Conservation (phyloP, 2,888 invertebrate genomes). For the Dynastes tityus region DNA sequence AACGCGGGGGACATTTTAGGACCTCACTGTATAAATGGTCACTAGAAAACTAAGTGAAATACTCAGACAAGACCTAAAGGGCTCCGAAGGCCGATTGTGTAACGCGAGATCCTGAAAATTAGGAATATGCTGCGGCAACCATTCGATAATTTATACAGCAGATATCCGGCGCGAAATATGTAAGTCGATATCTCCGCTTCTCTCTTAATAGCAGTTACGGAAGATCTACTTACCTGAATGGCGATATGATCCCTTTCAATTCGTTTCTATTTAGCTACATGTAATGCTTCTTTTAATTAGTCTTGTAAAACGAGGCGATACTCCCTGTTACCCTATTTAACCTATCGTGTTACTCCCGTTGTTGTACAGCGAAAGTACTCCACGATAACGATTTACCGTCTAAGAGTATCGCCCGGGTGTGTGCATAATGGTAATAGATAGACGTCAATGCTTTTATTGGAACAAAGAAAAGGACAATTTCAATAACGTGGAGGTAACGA, state of each 20-base stretch:
- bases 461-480: no score
- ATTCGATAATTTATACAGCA: not conserved
- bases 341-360: not conserved
- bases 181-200: not conserved
- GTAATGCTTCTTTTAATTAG: constrained; percentile 31
- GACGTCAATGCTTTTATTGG: no score
- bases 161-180: not conserved
- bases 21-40: no score
- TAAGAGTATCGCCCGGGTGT: no score
- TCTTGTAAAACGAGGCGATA: constrained; percentile 17
- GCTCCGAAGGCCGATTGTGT: not conserved
- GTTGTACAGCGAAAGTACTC: no score
- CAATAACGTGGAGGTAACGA: no score
- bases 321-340: not conserved
- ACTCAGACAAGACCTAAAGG: no score
- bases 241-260: not conserved
- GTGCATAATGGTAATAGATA: no score
- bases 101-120: not conserved
- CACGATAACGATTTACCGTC: no score
- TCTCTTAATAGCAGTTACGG: not conserved
- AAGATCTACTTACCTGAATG: not conserved
- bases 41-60: no score
- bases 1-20: no score
- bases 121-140: not conserved
- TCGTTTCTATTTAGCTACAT: not conserved